These are phyloP conservation scores for Anguilla anguilla DNA, from an alignment of 2,797 vertebrate genomes.

Conservation along the genomic window DNA sequence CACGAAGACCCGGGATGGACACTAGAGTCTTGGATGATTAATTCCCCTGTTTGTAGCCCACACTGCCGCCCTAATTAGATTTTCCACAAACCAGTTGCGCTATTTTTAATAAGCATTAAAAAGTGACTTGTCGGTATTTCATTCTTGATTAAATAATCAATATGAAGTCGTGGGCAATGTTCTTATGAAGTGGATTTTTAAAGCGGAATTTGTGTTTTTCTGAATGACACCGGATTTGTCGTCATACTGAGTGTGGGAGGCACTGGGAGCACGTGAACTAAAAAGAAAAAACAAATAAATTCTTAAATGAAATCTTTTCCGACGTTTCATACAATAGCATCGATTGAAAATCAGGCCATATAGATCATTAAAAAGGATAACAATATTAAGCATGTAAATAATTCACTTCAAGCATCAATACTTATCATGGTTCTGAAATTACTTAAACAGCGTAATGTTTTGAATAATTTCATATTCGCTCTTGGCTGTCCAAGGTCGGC, in stretches of 20 bases:
- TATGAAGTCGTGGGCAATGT: not conserved
- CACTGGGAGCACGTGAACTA: not conserved
- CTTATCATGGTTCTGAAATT: not conserved
- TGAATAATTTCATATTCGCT: not conserved
- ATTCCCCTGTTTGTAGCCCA: not conserved
- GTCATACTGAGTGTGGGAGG: not conserved
- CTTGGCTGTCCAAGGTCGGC: not conserved
- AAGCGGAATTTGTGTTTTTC: not conserved
- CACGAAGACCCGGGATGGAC: slow-evolving; percentile 37
- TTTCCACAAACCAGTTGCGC: not conserved
- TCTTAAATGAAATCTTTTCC: not conserved
- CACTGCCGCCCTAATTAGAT: not conserved
- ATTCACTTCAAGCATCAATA: not conserved
- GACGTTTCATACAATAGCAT: not conserved
- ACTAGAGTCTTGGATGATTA: slow-evolving; percentile 21
- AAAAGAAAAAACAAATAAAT: not conserved
- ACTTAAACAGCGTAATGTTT: not conserved
- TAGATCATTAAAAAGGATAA: not conserved
- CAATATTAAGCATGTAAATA: not conserved
- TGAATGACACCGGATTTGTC: not conserved
- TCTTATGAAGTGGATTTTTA: slow-evolving; percentile 3
- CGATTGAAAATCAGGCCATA: not conserved
- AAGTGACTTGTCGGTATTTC: not conserved
- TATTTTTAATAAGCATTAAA: not conserved
- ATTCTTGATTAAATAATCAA: not conserved